Percentiles rank a stretch among this genome's conserved stretches.
Conservation (phyloP, 2,888 invertebrate genomes). For the Eupeodes latifasciatus region DNA sequence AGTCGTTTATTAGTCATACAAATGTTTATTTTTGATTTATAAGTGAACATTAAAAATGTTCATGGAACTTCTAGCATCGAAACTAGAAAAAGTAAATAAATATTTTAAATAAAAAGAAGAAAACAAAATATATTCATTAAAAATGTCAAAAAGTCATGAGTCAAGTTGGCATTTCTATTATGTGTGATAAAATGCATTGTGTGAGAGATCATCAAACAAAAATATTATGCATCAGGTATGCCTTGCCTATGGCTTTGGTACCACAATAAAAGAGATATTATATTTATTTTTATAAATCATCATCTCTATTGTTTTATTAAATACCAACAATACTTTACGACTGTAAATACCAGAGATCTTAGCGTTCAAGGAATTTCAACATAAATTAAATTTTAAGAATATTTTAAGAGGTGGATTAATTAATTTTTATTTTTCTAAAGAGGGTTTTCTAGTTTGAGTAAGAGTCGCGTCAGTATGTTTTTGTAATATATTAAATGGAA, state of each 20-base stretch:
- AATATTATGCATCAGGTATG: background rate
- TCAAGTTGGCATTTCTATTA: constrained; percentile 25
- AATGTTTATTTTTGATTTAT: constrained; percentile 46
- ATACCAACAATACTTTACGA: background rate
- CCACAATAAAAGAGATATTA: constrained; percentile 22
- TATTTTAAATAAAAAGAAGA: background rate
- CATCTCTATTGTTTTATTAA: constrained; percentile 27
- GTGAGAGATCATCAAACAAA: constrained; percentile 26
- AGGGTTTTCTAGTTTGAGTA: background rate
- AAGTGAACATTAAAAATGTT: background rate
- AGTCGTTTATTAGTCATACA: constrained; percentile 39
- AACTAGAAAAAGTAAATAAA: background rate
- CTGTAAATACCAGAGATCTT: background rate
- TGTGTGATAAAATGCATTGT: constrained; percentile 43
- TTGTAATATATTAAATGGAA: constrained; percentile 27
- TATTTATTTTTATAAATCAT: constrained; percentile 45
- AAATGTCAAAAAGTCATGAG: background rate
- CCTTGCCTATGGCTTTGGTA: background rate
- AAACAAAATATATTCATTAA: background rate
- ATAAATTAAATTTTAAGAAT: constrained; percentile 33
- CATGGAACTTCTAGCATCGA: background rate
- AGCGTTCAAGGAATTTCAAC: constrained; percentile 27
- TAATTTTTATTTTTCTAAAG: constrained; percentile 3
- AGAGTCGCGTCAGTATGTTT: background rate
- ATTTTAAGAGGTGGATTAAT: constrained; percentile 17